Conservation (phyloP, 2,888 invertebrate genomes). For the Saturnia japonica region DNA sequence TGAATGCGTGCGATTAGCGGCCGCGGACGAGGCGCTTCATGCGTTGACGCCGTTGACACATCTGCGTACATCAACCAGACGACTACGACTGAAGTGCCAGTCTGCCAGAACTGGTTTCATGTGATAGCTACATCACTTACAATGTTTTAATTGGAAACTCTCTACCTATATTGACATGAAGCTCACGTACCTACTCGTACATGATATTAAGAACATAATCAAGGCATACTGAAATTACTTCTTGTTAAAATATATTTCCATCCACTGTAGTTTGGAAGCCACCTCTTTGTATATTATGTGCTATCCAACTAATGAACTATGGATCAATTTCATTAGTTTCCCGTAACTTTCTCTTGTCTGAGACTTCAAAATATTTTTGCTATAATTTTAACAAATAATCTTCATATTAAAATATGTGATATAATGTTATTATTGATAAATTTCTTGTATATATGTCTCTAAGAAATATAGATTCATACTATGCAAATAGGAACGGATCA, state of each 20-base stretch:
- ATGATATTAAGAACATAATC: conserved; percentile 17
- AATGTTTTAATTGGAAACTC: conserved; percentile 61
- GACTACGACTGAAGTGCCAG: conserved; percentile 36
- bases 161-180: conserved; percentile 44
- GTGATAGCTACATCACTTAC: conserved; percentile 39
- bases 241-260: not conserved
- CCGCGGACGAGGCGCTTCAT: conserved; percentile 27
- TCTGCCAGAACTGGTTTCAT: conserved; percentile 56
- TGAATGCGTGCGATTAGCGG: conserved; percentile 56
- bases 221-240: not conserved
- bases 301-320: not conserved
- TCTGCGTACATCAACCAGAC: conserved; percentile 40
- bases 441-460: not conserved
- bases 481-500: not conserved
- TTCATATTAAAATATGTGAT: not conserved
- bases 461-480: not conserved
- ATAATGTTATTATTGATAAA: not conserved
- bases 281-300: not conserved
- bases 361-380: not conserved
- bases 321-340: not conserved
- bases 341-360: not conserved
- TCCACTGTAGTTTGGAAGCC: not conserved
- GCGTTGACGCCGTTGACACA: conserved; percentile 42
- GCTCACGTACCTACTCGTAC: conserved; percentile 45
- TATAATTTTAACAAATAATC: not conserved